These are phyloP conservation scores for Heliocidaris tuberculata DNA, from an alignment of 35 echinoderm and acorn worm species.

Conservation along the genomic window DNA sequence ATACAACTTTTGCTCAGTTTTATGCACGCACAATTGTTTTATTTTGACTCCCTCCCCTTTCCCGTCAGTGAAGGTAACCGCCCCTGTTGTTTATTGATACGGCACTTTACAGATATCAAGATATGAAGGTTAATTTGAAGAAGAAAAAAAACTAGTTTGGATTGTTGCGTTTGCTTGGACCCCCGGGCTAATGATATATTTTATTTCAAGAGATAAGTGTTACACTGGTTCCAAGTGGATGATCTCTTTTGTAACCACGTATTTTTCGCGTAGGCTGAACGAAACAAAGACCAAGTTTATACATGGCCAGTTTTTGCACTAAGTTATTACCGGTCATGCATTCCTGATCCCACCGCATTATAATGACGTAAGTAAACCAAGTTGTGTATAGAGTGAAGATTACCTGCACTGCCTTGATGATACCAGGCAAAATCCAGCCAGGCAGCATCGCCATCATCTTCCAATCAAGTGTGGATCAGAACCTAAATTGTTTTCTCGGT, in stretches of 20 bases:
- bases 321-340: conserved; percentile 1
- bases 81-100: too few species aligned
- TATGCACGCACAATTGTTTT: too few species aligned
- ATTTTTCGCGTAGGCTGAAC: not conserved
- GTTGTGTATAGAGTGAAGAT: not conserved
- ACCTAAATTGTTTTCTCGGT: not conserved
- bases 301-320: not conserved
- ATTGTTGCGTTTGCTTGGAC: not conserved
- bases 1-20: too few species aligned
- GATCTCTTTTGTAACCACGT: not conserved
- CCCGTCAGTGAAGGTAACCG: too few species aligned
- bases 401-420: not conserved
- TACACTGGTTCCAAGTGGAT: too few species aligned
- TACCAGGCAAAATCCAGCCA: not conserved
- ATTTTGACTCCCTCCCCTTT: too few species aligned
- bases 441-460: not conserved
- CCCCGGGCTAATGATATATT: too few species aligned
- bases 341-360: not conserved
- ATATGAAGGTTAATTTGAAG: too few species aligned
- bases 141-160: too few species aligned
- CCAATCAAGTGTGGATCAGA: not conserved
- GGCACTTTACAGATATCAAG: too few species aligned
- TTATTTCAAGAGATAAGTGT: too few species aligned
- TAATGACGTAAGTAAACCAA: conserved; percentile 5
- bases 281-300: not conserved